Evolutionary conservation across 2,113 vertebrate genomes (phyloP), one percentile per base, ranked within the genome.

Genomic region (Thunnus maccoyii): DNA sequence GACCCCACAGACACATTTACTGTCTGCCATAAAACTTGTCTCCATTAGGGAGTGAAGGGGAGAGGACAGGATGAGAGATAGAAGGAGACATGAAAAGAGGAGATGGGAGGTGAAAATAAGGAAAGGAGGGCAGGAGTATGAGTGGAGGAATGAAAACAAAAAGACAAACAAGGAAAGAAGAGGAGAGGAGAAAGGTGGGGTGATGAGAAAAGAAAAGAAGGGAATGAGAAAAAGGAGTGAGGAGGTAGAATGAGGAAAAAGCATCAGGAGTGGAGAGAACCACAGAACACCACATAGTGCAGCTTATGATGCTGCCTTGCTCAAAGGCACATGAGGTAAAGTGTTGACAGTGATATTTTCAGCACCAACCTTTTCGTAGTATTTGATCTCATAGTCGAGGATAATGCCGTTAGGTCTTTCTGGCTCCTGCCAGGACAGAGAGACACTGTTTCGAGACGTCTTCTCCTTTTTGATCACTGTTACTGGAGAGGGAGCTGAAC

Each of bases 311-410:
- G 15, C 11, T 41, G 18, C 36, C 4, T n/a, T 47, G 22, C 60
- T 51, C n/a, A 73, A 32, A 17, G 17, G 13, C 3, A 27, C 22
- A 47, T 4, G 3, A 67, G 22, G 16, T 27, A 18, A 69, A 66
- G 12, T 3, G 52, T 69, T 0, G 44, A 54, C 12, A 61, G 16
- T 8, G 4, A 63, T 7, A 68, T 30, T 48, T 32, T 55, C 9
- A 88, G 63, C 88, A 90, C 97, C 88, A 90, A 99, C 98, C 98
- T 99, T 99, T 95, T 99, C 98, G 20, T 99, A 99, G 95, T 99
- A 99, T 92, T 99, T 99, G 96, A 99, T 97, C 93, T 99, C 98
- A 16, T 99, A 99, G 95, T 99, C 98, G 84, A 99, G 87, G 91
- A 99, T 99, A 90, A 99, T 99, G 72, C 98, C 98, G 55, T 99